Percentiles rank a stretch among this genome's conserved stretches.
These are phyloP conservation scores for Nyctereutes procyonoides DNA, from an alignment of 2,113 vertebrate species.

Conservation along the genomic window DNA sequence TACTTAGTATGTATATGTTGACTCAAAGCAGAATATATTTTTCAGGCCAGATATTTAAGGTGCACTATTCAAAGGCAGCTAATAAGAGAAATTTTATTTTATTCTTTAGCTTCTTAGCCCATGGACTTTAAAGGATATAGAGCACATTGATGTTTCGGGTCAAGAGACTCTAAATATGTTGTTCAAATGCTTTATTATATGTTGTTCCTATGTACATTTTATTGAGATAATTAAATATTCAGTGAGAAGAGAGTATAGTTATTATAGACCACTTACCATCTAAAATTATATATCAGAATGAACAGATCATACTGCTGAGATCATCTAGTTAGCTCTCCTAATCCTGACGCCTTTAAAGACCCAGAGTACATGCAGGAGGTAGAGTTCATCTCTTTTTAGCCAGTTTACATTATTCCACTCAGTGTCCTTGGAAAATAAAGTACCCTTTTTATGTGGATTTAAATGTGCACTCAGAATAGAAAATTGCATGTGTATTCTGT, in stretches of 20 bases:
- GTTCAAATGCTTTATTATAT: not conserved
- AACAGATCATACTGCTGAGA: not conserved
- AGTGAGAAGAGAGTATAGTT: not conserved
- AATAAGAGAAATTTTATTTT: not conserved
- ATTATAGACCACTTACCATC: not conserved
- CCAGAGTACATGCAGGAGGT: not conserved
- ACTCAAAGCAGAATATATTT: not conserved
- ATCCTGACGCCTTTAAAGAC: not conserved
- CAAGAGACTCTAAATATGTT: not conserved
- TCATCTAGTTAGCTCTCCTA: conserved; percentile 10
- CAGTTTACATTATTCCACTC: conserved; percentile 40
- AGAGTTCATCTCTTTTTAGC: conserved; percentile 24
- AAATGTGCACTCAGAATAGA: conserved; percentile 57
- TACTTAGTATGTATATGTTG: not conserved
- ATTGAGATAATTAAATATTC: not conserved
- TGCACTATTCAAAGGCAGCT: not conserved
- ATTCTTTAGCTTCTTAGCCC: not conserved
- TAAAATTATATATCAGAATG: conserved; percentile 22
- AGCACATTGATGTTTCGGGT: not conserved
- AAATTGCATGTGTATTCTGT: conserved; percentile 57
- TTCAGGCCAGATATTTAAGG: not conserved
- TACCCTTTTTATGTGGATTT: conserved; percentile 46
- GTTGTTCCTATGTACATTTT: not conserved
- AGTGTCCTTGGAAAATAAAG: conserved; percentile 65
- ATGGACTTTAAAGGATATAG: not conserved